These are phyloP conservation scores for Bujurquina vittata DNA, from an alignment of 2,113 vertebrate genomes.

Conservation along the genomic window DNA sequence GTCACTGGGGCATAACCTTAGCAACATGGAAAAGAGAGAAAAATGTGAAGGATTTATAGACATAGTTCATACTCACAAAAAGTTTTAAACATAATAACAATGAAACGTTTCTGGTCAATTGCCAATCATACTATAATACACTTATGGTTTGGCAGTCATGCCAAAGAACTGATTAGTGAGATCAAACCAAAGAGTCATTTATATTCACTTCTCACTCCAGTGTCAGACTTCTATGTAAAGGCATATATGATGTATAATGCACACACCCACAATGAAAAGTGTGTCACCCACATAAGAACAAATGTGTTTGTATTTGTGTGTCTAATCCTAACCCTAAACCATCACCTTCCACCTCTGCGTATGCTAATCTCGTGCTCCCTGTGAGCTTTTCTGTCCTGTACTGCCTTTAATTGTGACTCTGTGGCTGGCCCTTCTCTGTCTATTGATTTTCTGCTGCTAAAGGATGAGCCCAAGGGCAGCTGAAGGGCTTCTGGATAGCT, in stretches of 20 bases:
- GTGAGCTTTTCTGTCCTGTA: slow-evolving; percentile 48
- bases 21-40: slow-evolving; percentile 16
- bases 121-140: neutral
- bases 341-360: slow-evolving; percentile 7
- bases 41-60: neutral
- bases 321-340: slow-evolving; percentile 37
- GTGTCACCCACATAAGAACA: neutral
- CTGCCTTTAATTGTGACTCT: slow-evolving; percentile 69
- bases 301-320: neutral
- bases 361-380: slow-evolving; percentile 47
- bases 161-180: neutral
- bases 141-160: too few species aligned
- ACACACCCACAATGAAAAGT: neutral
- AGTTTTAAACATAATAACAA: neutral
- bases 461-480: slow-evolving; percentile 78
- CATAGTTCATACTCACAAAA: neutral
- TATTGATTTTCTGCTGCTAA: slow-evolving; percentile 76
- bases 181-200: neutral
- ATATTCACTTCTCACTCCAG: neutral
- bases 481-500: slow-evolving; percentile 74
- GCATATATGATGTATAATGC: neutral
- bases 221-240: neutral
- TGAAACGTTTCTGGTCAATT: neutral
- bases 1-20: slow-evolving; percentile 96
- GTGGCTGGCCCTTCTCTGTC: slow-evolving; percentile 60